phyloP scores from a whole-genome alignment of 2,888 invertebrate genomes.

The Bugula neritina region DNA sequence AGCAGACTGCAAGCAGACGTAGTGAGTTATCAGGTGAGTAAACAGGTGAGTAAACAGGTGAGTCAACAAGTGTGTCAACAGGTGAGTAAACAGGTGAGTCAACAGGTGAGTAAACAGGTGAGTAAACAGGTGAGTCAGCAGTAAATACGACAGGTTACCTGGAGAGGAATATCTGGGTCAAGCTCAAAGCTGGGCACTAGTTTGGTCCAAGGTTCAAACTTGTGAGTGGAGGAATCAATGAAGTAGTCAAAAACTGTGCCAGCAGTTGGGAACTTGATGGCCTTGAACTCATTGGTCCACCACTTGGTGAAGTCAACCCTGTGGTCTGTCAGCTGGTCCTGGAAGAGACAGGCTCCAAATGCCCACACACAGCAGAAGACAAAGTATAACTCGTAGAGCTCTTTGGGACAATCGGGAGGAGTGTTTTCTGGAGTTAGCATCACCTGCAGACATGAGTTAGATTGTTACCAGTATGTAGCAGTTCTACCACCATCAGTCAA shows the following conservation, averaged over 20 bases:
- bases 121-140: no score
- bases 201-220: slow-evolving; percentile 83
- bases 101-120: no score
- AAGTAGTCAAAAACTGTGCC: slow-evolving; percentile 93
- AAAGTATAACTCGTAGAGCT: slow-evolving; percentile 90
- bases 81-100: no score
- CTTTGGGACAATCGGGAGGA: slow-evolving; percentile 82
- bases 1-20: slow-evolving; percentile 62
- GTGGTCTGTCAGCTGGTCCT: slow-evolving; percentile 87
- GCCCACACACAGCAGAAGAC: slow-evolving; percentile 95
- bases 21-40: background rate
- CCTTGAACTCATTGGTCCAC: slow-evolving; percentile 95
- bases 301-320: slow-evolving; percentile 92
- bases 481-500: no score
- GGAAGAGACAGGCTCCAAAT: slow-evolving; percentile 93
- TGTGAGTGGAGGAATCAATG: slow-evolving; percentile 81
- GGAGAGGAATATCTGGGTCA: slow-evolving; percentile 82
- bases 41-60: no score
- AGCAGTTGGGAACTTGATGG: slow-evolving; percentile 80
- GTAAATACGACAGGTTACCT: slow-evolving; percentile 56
- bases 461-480: no score
- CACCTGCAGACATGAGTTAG: slow-evolving; percentile 31
- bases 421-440: slow-evolving; percentile 76
- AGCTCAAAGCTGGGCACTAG: slow-evolving; percentile 82
- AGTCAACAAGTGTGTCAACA: no score